Percentiles rank a stretch among this genome's conserved stretches.
Evolutionary conservation across 2,888 invertebrate genomes (phyloP).

Genomic region (Pollenia labialis): DNA sequence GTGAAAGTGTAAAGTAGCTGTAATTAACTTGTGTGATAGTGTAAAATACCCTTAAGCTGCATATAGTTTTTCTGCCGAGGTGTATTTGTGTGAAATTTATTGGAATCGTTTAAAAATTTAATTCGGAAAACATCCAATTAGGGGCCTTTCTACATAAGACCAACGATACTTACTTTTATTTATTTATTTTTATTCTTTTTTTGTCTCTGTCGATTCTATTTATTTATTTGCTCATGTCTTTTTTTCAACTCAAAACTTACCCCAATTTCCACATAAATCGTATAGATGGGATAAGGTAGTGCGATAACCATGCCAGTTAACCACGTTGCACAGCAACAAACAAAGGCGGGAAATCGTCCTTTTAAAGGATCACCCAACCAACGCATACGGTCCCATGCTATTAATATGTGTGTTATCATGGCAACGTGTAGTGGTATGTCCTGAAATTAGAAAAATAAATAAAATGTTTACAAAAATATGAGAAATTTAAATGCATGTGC

Average conservation of each 20-base stretch:
- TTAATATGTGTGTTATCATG: conserved; percentile 88
- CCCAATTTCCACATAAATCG: conserved; percentile 88
- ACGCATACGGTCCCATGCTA: conserved; percentile 89
- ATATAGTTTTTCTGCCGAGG: no score
- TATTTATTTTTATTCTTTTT: background rate
- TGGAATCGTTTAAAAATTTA: no score
- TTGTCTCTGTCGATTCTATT: conserved; percentile 5
- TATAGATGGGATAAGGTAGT: conserved; percentile 90
- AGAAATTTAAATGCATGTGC: no score
- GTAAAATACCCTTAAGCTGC: no score
- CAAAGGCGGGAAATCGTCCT: conserved; percentile 87
- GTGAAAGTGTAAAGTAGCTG: no score
- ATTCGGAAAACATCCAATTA: no score
- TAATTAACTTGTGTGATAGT: no score
- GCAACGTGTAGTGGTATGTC: conserved; percentile 89
- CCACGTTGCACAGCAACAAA: conserved; percentile 89
- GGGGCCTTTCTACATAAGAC: background rate
- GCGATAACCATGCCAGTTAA: conserved; percentile 89
- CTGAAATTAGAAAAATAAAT: conserved; percentile 82
- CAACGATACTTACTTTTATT: background rate
- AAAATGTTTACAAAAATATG: background rate
- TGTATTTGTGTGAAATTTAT: no score
- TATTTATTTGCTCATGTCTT: background rate
- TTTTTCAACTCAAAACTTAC: conserved; percentile 84
- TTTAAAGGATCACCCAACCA: conserved; percentile 87